A percentile compares a stretch with the other conserved stretches of the same genome.
Conservation (phyloP, 2,113 vertebrate species). For the Macaca fascicularis region T2T-MFA8v1.1 NC_088380.1:180613501-180614000, state of each 20-base stretch:
- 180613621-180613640: neutral
- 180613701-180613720: accelerated
- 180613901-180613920: neutral
- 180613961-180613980: neutral
- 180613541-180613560: neutral
- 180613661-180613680: neutral
- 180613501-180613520: neutral
- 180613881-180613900: neutral
- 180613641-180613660: neutral
- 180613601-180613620: neutral
- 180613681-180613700: neutral
- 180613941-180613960: slow-evolving; percentile 24
- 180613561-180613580: neutral
- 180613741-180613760: neutral
- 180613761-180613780: neutral
- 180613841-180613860: neutral
- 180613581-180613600: neutral
- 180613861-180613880: neutral
- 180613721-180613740: neutral
- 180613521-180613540: neutral
- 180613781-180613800: neutral
- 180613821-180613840: neutral
- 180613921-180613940: slow-evolving; percentile 46
- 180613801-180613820: neutral
- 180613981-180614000: neutral